These are phyloP conservation scores for Progne subis DNA, from an alignment of 2,113 vertebrate species.

Conservation along the genomic window DNA sequence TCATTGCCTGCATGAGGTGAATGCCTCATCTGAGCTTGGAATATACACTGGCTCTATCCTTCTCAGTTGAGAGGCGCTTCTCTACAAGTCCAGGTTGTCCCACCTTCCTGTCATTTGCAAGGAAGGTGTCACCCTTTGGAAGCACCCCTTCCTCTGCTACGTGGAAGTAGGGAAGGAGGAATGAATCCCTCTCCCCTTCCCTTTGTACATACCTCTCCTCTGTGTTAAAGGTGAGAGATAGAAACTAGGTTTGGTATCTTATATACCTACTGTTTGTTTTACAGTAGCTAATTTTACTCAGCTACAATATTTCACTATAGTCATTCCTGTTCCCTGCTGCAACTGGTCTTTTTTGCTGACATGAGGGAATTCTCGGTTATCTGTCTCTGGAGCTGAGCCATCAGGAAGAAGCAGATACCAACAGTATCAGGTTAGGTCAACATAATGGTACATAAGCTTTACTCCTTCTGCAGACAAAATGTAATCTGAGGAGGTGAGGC, in stretches of 20 bases:
- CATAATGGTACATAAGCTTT: background rate
- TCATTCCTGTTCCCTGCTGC: background rate
- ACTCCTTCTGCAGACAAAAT: background rate
- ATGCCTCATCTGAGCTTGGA: background rate
- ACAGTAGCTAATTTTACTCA: background rate
- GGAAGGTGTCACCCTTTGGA: background rate
- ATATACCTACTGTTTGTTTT: background rate
- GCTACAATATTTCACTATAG: background rate
- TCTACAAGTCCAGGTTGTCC: background rate
- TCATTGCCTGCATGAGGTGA: background rate
- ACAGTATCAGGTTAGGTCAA: background rate
- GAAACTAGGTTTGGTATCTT: background rate
- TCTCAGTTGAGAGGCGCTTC: fast-evolving
- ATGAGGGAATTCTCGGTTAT: background rate
- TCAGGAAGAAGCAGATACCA: background rate
- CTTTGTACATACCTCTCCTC: background rate
- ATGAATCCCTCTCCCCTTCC: background rate
- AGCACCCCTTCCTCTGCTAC: background rate
- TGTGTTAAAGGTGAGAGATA: background rate
- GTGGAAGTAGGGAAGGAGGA: background rate
- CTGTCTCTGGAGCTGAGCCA: background rate
- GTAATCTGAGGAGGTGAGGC: background rate
- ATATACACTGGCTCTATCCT: background rate
- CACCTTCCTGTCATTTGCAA: background rate
- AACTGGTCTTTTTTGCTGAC: background rate